A percentile compares a stretch with the other conserved stretches of the same genome.
Evolutionary conservation across 2,888 invertebrate species (phyloP).

Genomic region (Trissoscelio sp.): DNA sequence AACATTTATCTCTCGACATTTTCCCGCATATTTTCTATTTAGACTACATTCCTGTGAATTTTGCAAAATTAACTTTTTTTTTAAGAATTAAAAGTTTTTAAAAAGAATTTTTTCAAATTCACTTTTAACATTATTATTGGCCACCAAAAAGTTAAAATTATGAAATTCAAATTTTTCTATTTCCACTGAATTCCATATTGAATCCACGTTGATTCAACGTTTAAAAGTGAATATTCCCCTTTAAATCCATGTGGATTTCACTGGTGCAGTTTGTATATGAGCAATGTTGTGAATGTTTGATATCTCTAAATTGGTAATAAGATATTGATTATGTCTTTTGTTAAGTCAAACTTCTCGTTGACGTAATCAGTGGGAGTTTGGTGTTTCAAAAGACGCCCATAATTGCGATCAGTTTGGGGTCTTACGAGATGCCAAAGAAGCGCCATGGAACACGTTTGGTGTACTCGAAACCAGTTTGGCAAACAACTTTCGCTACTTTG

Average conservation of each 20-base stretch:
- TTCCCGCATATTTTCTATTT: conserved; percentile 34
- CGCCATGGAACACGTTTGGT: conserved; percentile 50
- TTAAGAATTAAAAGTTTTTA: no score
- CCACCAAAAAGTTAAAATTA: no score
- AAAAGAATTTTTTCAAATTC: no score
- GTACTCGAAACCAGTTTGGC: conserved; percentile 65
- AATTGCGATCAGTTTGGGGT: conserved; percentile 51
- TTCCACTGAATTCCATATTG: no score
- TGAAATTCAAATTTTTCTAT: no score
- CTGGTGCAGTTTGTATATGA: no score
- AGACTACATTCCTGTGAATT: conserved; percentile 8
- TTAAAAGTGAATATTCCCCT: no score
- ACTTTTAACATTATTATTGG: no score
- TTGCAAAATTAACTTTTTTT: conserved; percentile 18
- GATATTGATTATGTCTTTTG: conserved; percentile 43
- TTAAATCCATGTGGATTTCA: no score
- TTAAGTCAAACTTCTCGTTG: conserved; percentile 36
- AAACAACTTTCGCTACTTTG: conserved; percentile 64
- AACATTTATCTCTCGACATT: conserved; percentile 51
- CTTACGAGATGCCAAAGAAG: conserved; percentile 50
- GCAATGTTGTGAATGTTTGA: not conserved
- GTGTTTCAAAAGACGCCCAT: conserved; percentile 43
- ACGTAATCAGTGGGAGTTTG: conserved; percentile 52
- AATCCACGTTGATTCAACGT: no score
- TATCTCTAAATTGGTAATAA: not conserved